Evolutionary conservation across 30 jellyfish, hydroid and myxozoan species (phyloP).

Genomic region (Turritopsis rubra): DNA sequence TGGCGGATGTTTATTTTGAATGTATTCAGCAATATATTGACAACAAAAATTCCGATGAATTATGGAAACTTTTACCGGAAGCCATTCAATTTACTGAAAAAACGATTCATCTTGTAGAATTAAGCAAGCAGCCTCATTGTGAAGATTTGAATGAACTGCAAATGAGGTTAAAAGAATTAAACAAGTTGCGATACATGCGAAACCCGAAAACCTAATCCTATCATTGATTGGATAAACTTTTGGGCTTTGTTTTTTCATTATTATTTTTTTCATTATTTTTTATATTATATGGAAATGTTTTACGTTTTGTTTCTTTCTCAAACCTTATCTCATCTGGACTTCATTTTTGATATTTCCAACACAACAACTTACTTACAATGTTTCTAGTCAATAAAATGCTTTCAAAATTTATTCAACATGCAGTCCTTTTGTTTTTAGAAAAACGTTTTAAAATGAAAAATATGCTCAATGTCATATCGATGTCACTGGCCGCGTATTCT

Average conservation of each 20-base stretch:
- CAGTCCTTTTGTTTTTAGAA: no score
- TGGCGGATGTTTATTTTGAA: slow-evolving; percentile 54
- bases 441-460: background rate
- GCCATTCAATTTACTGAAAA: background rate
- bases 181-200: slow-evolving; percentile 1
- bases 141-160: slow-evolving; percentile 24
- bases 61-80: background rate
- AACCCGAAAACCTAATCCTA: background rate
- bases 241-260: background rate
- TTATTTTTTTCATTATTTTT: no score
- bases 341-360: no score
- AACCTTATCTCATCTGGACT: no score
- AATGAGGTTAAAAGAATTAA: background rate
- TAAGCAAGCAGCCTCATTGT: slow-evolving; percentile 29
- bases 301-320: no score
- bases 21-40: slow-evolving; percentile 26
- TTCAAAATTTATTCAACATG: no score
- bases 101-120: slow-evolving; percentile 1
- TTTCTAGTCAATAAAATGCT: no score
- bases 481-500: background rate
- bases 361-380: no score
- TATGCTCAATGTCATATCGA: background rate
- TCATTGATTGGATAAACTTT: background rate
- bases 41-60: background rate
- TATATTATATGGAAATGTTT: no score